Conservation (phyloP, 2,888 invertebrate genomes). For the Phytoseiulus persimilis region DNA sequence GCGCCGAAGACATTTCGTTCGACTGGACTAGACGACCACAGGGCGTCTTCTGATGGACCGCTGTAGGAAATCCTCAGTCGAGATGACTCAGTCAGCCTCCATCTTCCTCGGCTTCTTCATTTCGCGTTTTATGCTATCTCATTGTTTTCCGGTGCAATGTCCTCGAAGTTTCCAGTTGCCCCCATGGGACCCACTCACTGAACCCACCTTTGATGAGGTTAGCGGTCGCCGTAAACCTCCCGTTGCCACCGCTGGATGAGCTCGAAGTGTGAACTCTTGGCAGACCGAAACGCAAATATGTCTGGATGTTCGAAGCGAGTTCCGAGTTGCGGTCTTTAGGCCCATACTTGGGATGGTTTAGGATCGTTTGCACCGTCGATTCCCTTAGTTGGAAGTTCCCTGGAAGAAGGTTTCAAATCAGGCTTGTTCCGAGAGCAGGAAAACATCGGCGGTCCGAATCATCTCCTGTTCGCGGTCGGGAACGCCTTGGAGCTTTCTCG, state of each 20-base stretch:
- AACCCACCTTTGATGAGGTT: constrained; percentile 19
- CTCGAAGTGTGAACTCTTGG: constrained; percentile 56
- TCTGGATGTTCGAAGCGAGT: constrained; percentile 80
- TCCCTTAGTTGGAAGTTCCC: constrained; percentile 87
- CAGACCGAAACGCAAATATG: constrained; percentile 83
- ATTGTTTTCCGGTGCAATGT: too few relatives aligned
- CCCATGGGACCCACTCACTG: not conserved
- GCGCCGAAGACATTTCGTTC: not conserved
- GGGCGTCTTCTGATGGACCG: too few relatives aligned
- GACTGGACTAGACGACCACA: too few relatives aligned
- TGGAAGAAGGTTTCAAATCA: not conserved
- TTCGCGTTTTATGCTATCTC: too few relatives aligned
- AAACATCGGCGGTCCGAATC: too few relatives aligned
- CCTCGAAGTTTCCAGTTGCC: too few relatives aligned
- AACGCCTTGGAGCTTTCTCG: too few relatives aligned
- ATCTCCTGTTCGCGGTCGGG: too few relatives aligned
- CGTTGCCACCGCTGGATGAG: constrained; percentile 18
- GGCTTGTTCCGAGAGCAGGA: too few relatives aligned
- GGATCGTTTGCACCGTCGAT: constrained; percentile 81
- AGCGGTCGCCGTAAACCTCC: constrained; percentile 16
- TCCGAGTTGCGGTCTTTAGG: constrained; percentile 62
- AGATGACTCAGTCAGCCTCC: too few relatives aligned
- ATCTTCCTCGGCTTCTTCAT: too few relatives aligned
- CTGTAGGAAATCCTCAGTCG: too few relatives aligned
- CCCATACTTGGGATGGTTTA: constrained; percentile 75